Evolutionary conservation across 2,888 invertebrate species (phyloP), one percentile per base, ranked within the genome.

Genomic region (Eupsilia transversa): DNA sequence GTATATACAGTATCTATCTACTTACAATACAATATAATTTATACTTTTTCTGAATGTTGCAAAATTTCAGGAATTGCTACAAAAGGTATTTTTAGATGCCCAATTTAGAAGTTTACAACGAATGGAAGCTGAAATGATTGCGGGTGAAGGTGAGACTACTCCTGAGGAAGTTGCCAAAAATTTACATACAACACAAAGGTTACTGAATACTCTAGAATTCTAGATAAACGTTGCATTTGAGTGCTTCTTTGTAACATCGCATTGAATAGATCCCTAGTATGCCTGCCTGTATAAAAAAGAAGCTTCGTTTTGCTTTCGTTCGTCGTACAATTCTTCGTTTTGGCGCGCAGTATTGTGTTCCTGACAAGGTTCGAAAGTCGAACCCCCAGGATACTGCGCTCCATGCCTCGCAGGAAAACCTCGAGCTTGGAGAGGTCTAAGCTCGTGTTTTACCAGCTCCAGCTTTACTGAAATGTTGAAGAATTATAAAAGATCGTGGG

Each of bases 131-230:
- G 82, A 87, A 71, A 85, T 80, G 79, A 71, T 71, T 54, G 3
- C 79, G 9, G 90, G 84, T 67, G 89, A 87, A 60, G 46, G 9
- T 30, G 88, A 86, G 12, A 60, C 49, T 56, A 43, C 57, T 56
- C 20, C 69, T 9, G 90, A 90, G 61, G 87, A 89, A 66, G 82
- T 67, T 33, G 79, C 73, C 20, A 86, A 81, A 23, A 84, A 91
- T 77, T 79, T 94, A 52, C 91, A 89, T 6, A 89, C 91, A 30
- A 94, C 95, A 33, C 68, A 91, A 83, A 91, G 95, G 94, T 65
- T 49, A 20, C 20, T 30, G 17, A 52, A 52, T 33, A 20, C 60
- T 33, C 5, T 61, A 27, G 14, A 49, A 38, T 38, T 17, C n/a
- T 54, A 52, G 20, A 54, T 12, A 38, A 4, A 38, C 23, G 23